A percentile compares a stretch with the other conserved stretches of the same genome.
These are phyloP conservation scores for Apolygus lucorum DNA, from an alignment of 1,140 invertebrate genomes.

Conservation along the genomic window DNA sequence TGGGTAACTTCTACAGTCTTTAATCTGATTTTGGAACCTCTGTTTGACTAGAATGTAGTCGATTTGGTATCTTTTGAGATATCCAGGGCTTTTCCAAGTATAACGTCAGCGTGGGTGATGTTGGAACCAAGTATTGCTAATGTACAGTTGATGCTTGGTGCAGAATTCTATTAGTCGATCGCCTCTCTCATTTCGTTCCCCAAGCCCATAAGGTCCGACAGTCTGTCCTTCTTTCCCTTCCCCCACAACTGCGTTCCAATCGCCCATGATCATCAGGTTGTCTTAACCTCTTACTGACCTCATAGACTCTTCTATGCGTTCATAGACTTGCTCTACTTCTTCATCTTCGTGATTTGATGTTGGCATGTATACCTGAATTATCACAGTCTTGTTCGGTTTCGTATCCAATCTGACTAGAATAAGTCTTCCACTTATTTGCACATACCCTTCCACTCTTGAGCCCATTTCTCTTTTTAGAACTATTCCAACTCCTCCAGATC, in stretches of 20 bases:
- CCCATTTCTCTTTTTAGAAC: background rate
- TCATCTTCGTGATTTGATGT: background rate
- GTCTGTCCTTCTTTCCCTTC: constrained; percentile 22
- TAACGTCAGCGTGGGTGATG: constrained; percentile 35
- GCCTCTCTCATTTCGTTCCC: constrained; percentile 34
- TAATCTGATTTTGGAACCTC: background rate
- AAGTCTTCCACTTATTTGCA: background rate
- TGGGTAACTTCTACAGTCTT: no score
- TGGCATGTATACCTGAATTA: background rate
- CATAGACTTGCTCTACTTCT: background rate
- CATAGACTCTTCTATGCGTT: background rate
- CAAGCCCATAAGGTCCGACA: constrained; percentile 33
- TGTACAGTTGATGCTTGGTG: constrained; percentile 33
- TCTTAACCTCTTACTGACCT: constrained; percentile 20
- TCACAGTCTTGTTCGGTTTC: background rate
- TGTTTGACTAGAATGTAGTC: background rate
- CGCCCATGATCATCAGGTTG: constrained; percentile 32
- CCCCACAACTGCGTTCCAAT: constrained; percentile 35
- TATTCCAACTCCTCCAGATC: background rate
- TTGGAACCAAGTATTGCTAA: constrained; percentile 36
- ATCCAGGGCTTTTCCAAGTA: constrained; percentile 35
- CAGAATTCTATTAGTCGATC: constrained; percentile 35
- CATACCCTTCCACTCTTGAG: background rate
- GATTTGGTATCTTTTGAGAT: background rate
- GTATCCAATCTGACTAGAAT: background rate